Conservation (phyloP, 2,113 vertebrate species). For the Perccottus glenii region DNA sequence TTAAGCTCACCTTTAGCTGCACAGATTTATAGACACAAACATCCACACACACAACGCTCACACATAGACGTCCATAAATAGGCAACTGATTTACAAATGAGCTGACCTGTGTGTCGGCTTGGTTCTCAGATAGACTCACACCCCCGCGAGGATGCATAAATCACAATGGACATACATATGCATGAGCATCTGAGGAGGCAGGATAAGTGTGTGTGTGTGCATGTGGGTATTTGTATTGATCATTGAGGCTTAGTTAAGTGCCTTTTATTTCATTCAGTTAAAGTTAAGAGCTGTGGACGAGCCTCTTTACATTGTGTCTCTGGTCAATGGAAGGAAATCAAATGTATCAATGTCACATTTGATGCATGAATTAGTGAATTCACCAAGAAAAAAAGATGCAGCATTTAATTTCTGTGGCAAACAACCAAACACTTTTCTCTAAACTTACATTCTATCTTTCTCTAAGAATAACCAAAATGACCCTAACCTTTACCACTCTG, state of each 20-base stretch:
- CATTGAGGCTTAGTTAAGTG: slow-evolving; percentile 79
- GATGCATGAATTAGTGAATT: too few relatives aligned
- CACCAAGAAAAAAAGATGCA: too few relatives aligned
- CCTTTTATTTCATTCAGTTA: slow-evolving; percentile 81
- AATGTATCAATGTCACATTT: neutral
- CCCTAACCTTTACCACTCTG: too few relatives aligned
- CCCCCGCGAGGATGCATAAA: slow-evolving; percentile 71
- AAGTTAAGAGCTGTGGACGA: slow-evolving; percentile 75
- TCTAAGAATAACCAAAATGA: too few relatives aligned
- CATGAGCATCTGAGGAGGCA: slow-evolving; percentile 74
- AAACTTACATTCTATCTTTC: too few relatives aligned
- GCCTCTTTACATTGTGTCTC: slow-evolving; percentile 59
- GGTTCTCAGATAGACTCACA: slow-evolving; percentile 75
- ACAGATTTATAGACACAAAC: slow-evolving; percentile 59
- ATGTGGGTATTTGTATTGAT: slow-evolving; percentile 66
- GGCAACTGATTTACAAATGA: slow-evolving; percentile 80
- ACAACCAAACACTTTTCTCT: too few relatives aligned
- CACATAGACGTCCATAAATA: slow-evolving; percentile 64
- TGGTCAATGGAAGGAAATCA: slow-evolving; percentile 66
- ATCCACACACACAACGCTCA: slow-evolving; percentile 44
- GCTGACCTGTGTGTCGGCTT: slow-evolving; percentile 77
- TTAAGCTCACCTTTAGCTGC: slow-evolving; percentile 45
- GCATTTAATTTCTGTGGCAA: too few relatives aligned
- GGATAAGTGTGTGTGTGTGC: slow-evolving; percentile 57
- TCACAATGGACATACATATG: slow-evolving; percentile 76